Conservation (phyloP, 2,797 vertebrate species). For the Pseudomugil gertrudae region DNA sequence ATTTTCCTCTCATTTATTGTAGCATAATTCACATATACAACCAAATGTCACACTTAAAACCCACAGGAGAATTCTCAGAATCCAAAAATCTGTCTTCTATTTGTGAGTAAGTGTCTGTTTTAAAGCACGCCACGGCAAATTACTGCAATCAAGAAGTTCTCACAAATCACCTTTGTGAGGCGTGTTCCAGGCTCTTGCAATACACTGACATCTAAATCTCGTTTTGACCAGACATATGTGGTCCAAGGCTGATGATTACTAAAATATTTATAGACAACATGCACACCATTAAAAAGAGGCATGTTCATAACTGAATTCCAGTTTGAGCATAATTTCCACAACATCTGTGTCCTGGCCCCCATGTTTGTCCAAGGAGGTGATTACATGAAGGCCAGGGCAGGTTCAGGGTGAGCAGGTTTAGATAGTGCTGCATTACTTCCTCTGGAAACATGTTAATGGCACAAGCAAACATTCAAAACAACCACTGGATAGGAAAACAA, state of each 20-base stretch:
- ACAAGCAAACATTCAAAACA: constrained; percentile 66
- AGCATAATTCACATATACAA: not conserved
- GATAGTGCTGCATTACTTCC: constrained; percentile 73
- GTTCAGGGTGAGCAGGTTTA: constrained; percentile 75
- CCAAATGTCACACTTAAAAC: not conserved
- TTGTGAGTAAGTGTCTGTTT: not conserved
- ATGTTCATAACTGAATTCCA: not conserved
- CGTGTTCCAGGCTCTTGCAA: constrained; percentile 1
- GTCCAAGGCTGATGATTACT: not conserved
- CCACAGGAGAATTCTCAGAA: not conserved
- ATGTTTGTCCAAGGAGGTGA: constrained; percentile 69
- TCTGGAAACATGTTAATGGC: constrained; percentile 75
- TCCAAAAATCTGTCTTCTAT: constrained; percentile 15
- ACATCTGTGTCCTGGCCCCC: constrained; percentile 35
- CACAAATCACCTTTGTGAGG: constrained; percentile 5
- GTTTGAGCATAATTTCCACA: constrained; percentile 16
- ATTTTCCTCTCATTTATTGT: not conserved
- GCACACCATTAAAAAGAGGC: constrained; percentile 3
- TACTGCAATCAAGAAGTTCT: not conserved
- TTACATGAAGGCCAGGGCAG: constrained; percentile 62
- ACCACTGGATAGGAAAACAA: constrained; percentile 56
- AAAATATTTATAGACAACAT: constrained; percentile 5
- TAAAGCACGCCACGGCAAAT: not conserved
- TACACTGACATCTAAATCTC: constrained; percentile 2
- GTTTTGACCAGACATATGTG: constrained; percentile 5